Conservation (phyloP, 2,113 vertebrate genomes). For the Lamprotornis superbus region DNA sequence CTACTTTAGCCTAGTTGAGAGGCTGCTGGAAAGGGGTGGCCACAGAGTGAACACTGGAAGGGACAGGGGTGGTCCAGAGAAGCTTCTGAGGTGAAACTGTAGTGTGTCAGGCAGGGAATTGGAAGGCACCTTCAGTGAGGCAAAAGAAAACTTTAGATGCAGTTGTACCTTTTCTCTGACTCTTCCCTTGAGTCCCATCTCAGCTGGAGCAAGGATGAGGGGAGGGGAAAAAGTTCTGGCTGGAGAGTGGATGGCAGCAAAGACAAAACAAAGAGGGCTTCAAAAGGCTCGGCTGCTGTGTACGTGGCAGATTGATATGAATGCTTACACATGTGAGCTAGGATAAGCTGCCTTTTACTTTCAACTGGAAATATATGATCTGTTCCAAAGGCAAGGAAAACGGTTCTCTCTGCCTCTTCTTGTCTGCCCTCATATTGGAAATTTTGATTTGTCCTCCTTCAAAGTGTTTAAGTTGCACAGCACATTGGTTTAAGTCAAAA, state of each 20-base stretch:
- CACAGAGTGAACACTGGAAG: neutral
- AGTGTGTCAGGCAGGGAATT: neutral
- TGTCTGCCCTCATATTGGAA: neutral
- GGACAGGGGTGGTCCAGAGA: neutral
- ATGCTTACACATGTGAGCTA: neutral
- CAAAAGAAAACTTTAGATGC: neutral
- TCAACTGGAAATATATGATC: neutral
- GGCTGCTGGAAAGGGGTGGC: neutral
- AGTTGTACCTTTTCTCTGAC: neutral
- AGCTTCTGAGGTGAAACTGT: neutral
- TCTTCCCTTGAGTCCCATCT: neutral
- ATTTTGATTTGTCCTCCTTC: neutral
- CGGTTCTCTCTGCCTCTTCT: neutral
- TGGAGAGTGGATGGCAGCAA: neutral
- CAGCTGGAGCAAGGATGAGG: neutral
- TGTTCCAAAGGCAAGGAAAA: neutral
- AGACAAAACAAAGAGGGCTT: neutral
- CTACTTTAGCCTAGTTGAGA: neutral
- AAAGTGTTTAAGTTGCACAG: neutral
- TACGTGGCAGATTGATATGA: fast-evolving
- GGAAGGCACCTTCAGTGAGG: neutral
- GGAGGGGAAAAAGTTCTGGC: neutral
- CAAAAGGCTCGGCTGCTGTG: neutral
- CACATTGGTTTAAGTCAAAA: neutral
- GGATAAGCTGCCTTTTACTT: neutral